A percentile compares a stretch with the other conserved stretches of the same genome.
Evolutionary conservation across 2,797 vertebrate species (phyloP).

Genomic region (Lemur catta): DNA sequence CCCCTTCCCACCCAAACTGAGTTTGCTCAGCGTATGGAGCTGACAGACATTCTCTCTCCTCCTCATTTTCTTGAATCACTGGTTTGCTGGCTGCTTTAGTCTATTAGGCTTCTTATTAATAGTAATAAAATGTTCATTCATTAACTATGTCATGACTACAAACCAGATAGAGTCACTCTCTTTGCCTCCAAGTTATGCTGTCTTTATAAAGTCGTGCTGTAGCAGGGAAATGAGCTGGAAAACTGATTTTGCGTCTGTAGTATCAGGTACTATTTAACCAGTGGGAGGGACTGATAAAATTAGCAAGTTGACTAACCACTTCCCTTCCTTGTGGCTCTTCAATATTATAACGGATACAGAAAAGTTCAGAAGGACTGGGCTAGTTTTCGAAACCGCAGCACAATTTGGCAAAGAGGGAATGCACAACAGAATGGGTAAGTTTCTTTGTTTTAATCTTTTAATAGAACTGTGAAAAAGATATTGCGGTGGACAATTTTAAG

Average conservation of each 20-base stretch:
- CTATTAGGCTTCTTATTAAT: conserved; percentile 66
- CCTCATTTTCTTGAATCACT: conserved; percentile 56
- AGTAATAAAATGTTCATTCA: conserved; percentile 70
- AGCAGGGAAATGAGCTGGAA: conserved; percentile 56
- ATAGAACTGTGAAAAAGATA: conserved; percentile 23
- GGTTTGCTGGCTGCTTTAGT: conserved; percentile 45
- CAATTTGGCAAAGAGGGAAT: conserved; percentile 72
- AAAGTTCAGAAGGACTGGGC: conserved; percentile 78
- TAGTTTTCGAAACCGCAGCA: conserved; percentile 75
- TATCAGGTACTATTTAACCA: conserved; percentile 77
- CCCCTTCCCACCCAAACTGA: conserved; percentile 43
- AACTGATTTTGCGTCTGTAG: conserved; percentile 60
- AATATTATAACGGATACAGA: conserved; percentile 79
- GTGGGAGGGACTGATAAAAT: conserved; percentile 84
- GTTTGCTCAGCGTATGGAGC: conserved; percentile 7
- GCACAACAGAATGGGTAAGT: conserved; percentile 83
- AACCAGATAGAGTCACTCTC: background rate
- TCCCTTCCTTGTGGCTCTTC: conserved; percentile 84
- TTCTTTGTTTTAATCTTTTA: conserved; percentile 73
- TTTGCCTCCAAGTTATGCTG: background rate
- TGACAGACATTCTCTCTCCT: conserved; percentile 52
- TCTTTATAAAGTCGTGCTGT: conserved; percentile 15
- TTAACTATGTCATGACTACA: conserved; percentile 43
- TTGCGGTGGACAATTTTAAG: background rate
- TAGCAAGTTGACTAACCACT: conserved; percentile 86